Evolutionary conservation across 2,797 vertebrate genomes (phyloP), one percentile per base, ranked within the genome.

Genomic region (Pseudochromis fuscus): DNA sequence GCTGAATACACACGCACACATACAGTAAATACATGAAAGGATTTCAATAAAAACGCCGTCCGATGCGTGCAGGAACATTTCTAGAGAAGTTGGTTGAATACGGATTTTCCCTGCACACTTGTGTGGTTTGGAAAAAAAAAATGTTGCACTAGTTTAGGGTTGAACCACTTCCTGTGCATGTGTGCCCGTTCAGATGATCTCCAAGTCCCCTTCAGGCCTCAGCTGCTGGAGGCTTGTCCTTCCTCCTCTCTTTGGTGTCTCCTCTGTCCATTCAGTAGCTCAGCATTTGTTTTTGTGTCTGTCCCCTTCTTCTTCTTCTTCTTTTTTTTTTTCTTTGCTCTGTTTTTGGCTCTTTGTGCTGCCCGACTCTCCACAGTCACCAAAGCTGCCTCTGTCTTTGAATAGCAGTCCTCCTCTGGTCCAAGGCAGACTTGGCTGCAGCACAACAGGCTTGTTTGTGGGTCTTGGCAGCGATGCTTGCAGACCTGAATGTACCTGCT

Each of bases 321-420:
- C 35, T 13, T 2, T 38, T 46, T 55, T 48, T 56, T 30, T 13
- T 2, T 38, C 50, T 55, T 48, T 56, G 33, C 75, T 79, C 51
- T n/a, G n/a, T 75, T 72, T 77, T 58, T 79, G 69, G 66, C 67
- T 82, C 69, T 78, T 62, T 78, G 79, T 75, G 59, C 28, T 23
- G 53, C 70, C 48, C 16, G 56, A 59, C 68, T 69, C 67, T 81
- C 61, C 40, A 57, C 55, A 67, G 63, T 57, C 68, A 76, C 81
- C 67, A 79, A 72, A 75, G 75, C 79, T 57, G 74, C 71, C 53
- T 57, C 58, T 64, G 72, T 67, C 80, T 87, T 72, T 84, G 74
- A 88, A 87, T 70, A 80, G 72, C 75, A 64, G 59, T 53, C 52
- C 21, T 65, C 48, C 60, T 72, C 67, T 84, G 73, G 73, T 83